Conservation (phyloP, 2,113 vertebrate species). For the Lamprotornis superbus region DNA sequence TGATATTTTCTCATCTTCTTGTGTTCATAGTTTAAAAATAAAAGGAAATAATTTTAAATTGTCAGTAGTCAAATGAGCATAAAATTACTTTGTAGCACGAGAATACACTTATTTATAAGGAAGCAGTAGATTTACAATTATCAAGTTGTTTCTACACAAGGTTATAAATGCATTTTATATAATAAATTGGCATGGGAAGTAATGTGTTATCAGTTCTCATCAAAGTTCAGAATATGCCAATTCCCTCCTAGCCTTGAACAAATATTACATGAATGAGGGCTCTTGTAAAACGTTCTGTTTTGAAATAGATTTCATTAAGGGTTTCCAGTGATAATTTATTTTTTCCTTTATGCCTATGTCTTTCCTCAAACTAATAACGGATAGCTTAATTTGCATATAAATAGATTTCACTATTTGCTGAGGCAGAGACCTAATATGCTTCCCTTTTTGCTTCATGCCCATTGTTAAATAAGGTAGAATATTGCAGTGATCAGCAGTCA, state of each 20-base stretch:
- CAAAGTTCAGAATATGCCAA: slow-evolving; percentile 48
- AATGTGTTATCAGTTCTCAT: slow-evolving; percentile 41
- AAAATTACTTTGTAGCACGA: background rate
- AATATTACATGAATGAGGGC: slow-evolving; percentile 80
- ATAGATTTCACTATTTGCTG: slow-evolving; percentile 88
- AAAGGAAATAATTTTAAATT: background rate
- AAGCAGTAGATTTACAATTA: slow-evolving; percentile 18
- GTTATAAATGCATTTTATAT: slow-evolving; percentile 53
- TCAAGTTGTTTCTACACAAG: slow-evolving; percentile 39
- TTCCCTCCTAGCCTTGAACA: slow-evolving; percentile 78
- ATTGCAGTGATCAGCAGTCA: slow-evolving; percentile 61
- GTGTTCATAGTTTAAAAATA: background rate
- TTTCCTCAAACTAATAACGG: slow-evolving; percentile 81
- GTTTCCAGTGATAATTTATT: slow-evolving; percentile 88
- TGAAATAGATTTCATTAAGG: slow-evolving; percentile 87
- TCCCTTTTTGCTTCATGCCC: background rate
- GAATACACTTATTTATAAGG: background rate
- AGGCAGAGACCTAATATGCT: slow-evolving; percentile 67
- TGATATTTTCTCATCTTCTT: background rate
- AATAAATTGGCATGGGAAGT: slow-evolving; percentile 48
- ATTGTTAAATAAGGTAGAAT: slow-evolving; percentile 62
- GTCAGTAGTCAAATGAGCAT: background rate
- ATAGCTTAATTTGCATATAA: slow-evolving; percentile 94
- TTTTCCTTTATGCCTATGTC: slow-evolving; percentile 76
- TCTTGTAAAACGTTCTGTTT: slow-evolving; percentile 83